Evolutionary conservation across 1,140 invertebrate species (phyloP).

Genomic region (Drosophila nannoptera): DNA sequence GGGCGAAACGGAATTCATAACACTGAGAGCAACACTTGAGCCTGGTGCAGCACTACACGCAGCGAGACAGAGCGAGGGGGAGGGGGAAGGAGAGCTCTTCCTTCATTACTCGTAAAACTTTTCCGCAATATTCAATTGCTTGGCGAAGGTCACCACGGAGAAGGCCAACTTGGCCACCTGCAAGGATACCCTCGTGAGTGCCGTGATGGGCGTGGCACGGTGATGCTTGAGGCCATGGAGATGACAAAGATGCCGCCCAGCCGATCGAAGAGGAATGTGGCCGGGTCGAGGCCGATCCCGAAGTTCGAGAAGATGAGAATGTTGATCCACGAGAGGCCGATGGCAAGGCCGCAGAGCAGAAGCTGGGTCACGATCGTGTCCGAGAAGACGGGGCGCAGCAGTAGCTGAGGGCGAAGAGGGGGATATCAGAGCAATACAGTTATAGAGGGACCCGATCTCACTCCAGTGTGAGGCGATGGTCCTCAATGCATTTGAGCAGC

Average conservation of each 20-base stretch:
- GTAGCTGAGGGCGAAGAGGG: slow-evolving; percentile 20
- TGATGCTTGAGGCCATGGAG: slow-evolving; percentile 48
- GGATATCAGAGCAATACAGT: no score
- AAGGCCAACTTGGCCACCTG: slow-evolving; percentile 57
- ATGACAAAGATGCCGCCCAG: slow-evolving; percentile 51
- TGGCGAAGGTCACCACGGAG: slow-evolving; percentile 47
- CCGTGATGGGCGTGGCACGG: slow-evolving; percentile 11
- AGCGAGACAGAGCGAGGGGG: no score
- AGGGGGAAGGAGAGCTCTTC: neutral
- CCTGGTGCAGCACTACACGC: neutral
- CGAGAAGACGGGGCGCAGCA: slow-evolving; percentile 42
- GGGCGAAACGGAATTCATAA: neutral
- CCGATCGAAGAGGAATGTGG: slow-evolving; percentile 32
- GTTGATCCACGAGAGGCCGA: slow-evolving; percentile 31
- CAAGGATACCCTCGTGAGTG: neutral
- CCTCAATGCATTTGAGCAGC: slow-evolving; percentile 43
- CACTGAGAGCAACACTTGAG: neutral
- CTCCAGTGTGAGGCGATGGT: slow-evolving; percentile 55
- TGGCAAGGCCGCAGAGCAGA: slow-evolving; percentile 31
- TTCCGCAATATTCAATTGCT: slow-evolving; percentile 57
- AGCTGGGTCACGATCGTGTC: slow-evolving; percentile 38
- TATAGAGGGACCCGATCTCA: slow-evolving; percentile 8
- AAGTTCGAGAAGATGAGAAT: slow-evolving; percentile 31
- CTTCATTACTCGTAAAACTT: slow-evolving; percentile 27
- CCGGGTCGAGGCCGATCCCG: slow-evolving; percentile 21